These are phyloP conservation scores for Hippasteria phrygiana DNA, from an alignment of 53 echinoderm and acorn worm species.

Conservation along the genomic window DNA sequence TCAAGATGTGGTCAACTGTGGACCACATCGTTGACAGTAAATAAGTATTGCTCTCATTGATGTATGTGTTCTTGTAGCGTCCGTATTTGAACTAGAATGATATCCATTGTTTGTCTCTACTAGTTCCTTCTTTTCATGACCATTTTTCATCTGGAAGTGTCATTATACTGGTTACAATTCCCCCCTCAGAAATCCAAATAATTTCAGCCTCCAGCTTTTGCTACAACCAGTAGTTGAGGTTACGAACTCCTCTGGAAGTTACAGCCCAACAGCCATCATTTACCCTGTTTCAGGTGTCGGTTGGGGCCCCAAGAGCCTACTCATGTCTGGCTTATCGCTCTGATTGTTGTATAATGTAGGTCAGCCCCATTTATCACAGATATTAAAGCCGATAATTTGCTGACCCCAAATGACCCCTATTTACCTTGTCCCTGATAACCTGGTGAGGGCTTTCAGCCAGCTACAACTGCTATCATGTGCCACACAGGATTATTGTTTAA, in stretches of 20 bases:
- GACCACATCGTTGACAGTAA: no score
- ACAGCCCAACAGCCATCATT: no score
- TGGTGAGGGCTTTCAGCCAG: not conserved
- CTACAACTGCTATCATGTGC: slow-evolving; percentile 8
- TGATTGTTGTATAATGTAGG: slow-evolving; percentile 53
- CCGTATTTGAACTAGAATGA: not conserved
- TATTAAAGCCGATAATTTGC: slow-evolving; percentile 44
- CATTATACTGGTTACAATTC: not conserved
- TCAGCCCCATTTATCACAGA: slow-evolving; percentile 55
- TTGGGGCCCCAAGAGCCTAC: slow-evolving; percentile 40
- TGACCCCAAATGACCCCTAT: slow-evolving; percentile 33
- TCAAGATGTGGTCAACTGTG: no score
- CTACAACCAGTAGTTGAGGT: no score
- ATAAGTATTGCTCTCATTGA: no score
- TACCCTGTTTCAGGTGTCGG: not conserved
- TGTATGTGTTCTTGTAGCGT: no score
- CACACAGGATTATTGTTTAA: not conserved
- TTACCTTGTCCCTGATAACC: not conserved
- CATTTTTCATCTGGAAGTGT: not conserved
- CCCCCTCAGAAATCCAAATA: not conserved
- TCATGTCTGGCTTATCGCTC: slow-evolving; percentile 29
- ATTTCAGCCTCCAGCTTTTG: not conserved
- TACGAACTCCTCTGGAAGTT: no score
- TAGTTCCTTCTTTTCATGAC: not conserved
- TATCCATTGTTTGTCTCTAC: not conserved